Evolutionary conservation across 92 coral and sea anemone genomes (phyloP), one percentile per base, ranked within the genome.

Genomic region (Pocillopora grandis): DNA sequence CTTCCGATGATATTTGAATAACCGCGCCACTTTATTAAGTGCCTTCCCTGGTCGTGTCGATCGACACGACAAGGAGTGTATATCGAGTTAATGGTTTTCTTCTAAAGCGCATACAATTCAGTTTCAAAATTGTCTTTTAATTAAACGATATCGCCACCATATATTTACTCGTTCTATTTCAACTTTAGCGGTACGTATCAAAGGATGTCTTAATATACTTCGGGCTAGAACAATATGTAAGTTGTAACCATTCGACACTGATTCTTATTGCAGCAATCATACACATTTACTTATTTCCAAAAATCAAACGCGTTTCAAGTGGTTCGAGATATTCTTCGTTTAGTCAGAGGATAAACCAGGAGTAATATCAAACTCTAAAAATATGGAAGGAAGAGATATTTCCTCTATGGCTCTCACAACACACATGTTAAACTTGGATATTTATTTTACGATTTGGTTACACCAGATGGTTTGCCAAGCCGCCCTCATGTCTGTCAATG

Each of bases 401-500:
- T 59, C n/a, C 66, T n/a, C 10, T n/a, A 60, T 12, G 60, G 18
- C 62, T 37, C 48, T 42, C 23, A n/a, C 59, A 48, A 12, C 86
- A 63, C 86, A 83, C 62, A 83, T 83, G 86, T 83, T 83, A 73
- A 83, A 74, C 75, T 16, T 75, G 63, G 80, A 81, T 81, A 70
- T 81, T 81, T 71, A 81, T 81, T 81, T 37, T 71, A 27, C 72
- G 31, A 63, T 78, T 78, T 66, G 76, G 31, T 31, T 18, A 33
- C 60, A 61, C 86, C 86, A 83, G 62, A 83, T 83, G 86, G 80
- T 83, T 62, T 57, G 15, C 86, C 65, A 83, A 74, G 86, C 73
- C 80, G 80, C 86, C 86, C 86, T 62, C 75, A 17, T 83, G 86
- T 83, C 86, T 83, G 80, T 83, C 79, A 83, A 65, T 73, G 64